Evolutionary conservation across 2,113 vertebrate genomes (phyloP).

Genomic region (Cyrtonyx montezumae): DNA sequence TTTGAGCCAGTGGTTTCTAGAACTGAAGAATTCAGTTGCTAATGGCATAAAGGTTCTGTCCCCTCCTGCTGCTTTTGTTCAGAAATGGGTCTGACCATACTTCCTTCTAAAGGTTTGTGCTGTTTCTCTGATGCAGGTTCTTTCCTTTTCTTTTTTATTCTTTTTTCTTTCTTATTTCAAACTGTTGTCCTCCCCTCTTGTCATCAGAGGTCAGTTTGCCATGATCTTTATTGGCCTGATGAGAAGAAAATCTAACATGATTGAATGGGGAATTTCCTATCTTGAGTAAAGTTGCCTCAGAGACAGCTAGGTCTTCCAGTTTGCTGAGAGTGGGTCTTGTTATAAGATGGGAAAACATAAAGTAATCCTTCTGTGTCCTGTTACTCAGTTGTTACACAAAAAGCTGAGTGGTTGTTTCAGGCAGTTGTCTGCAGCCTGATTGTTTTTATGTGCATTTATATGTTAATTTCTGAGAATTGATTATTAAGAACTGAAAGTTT

Average conservation of each 20-base stretch:
- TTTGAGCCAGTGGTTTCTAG: neutral
- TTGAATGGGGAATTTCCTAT: slow-evolving; percentile 9
- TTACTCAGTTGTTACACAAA: slow-evolving; percentile 7
- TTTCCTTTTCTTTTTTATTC: neutral
- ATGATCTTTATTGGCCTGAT: neutral
- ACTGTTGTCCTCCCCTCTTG: neutral
- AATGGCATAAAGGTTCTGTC: neutral
- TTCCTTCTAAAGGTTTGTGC: neutral
- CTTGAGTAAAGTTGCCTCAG: neutral
- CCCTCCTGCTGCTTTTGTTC: neutral
- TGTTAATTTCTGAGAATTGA: neutral
- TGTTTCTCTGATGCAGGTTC: neutral
- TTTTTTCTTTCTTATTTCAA: neutral
- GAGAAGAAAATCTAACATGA: slow-evolving; percentile 24
- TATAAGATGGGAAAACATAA: slow-evolving; percentile 29
- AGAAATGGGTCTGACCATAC: neutral
- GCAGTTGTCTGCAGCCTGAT: neutral
- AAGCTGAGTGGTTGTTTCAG: slow-evolving; percentile 20
- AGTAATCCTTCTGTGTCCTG: slow-evolving; percentile 48
- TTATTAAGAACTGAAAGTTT: neutral
- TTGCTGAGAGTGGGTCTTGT: slow-evolving; percentile 3
- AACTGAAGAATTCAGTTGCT: neutral
- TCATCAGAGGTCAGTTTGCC: neutral
- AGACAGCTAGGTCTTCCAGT: neutral
- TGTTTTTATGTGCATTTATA: neutral